A percentile compares a stretch with the other conserved stretches of the same genome.
Evolutionary conservation across 2,888 invertebrate genomes (phyloP).

Genomic region (Meteorus cinctellus): DNA sequence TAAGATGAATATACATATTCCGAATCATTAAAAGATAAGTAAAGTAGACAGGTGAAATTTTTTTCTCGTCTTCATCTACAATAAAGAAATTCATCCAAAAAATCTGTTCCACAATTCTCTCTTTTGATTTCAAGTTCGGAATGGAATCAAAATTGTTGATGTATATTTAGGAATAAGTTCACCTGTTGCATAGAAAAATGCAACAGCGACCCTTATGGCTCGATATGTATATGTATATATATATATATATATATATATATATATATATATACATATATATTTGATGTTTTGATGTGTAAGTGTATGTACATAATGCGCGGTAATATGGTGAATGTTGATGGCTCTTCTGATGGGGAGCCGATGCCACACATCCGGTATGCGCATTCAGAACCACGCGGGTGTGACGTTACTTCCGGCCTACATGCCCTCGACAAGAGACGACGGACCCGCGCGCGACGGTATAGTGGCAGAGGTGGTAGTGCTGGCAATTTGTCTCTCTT

Average conservation of each 20-base stretch:
- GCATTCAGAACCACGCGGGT: conserved; percentile 74
- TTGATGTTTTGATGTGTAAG: neutral
- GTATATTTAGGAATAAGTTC: conserved; percentile 37
- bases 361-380: conserved; percentile 74
- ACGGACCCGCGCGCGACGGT: conserved; percentile 28
- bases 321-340: conserved; percentile 71
- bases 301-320: conserved; percentile 61
- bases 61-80: neutral
- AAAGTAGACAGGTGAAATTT: neutral
- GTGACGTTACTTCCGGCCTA: conserved; percentile 74
- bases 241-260: too few relatives aligned
- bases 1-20: neutral
- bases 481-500: neutral
- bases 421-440: conserved; percentile 67
- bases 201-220: conserved; percentile 2
- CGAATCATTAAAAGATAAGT: neutral
- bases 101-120: neutral
- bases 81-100: neutral
- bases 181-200: conserved; percentile 40
- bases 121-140: neutral
- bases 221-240: neutral
- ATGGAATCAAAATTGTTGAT: neutral
- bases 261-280: neutral
- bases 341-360: conserved; percentile 72
- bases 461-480: neutral